phyloP scores from a whole-genome alignment of 1,140 invertebrate genomes.

The Drosophila azteca region DNA sequence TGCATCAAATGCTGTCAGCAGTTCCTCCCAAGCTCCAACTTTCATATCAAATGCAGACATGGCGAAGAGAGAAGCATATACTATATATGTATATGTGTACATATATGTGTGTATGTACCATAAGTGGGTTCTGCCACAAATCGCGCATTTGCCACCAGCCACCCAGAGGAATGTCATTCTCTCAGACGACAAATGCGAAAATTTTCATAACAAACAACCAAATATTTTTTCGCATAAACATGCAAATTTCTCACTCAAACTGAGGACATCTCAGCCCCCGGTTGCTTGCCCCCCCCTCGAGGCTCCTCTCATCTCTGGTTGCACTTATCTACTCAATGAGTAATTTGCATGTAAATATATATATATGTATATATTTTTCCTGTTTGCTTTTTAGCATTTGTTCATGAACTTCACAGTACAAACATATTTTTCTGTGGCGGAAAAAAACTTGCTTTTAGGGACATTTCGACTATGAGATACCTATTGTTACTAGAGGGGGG shows the following conservation, averaged over 20 bases:
- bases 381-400: slow-evolving; percentile 51
- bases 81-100: too few relatives aligned
- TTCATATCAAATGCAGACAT: slow-evolving; percentile 35
- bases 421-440: slow-evolving; percentile 5
- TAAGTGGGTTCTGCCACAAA: slow-evolving; percentile 29
- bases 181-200: slow-evolving; percentile 31
- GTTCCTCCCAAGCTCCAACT: slow-evolving; percentile 5
- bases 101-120: too few relatives aligned
- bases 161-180: too few relatives aligned
- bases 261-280: not conserved
- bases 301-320: slow-evolving; percentile 3
- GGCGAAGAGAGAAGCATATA: too few relatives aligned
- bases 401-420: slow-evolving; percentile 65
- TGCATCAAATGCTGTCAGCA: slow-evolving; percentile 41
- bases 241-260: slow-evolving; percentile 67
- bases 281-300: too few relatives aligned
- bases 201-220: slow-evolving; percentile 59
- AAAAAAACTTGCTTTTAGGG: too few relatives aligned
- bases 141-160: slow-evolving; percentile 31
- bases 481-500: too few relatives aligned
- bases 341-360: slow-evolving; percentile 77
- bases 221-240: slow-evolving; percentile 77
- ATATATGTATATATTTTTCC: slow-evolving; percentile 47
- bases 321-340: slow-evolving; percentile 66
- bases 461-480: slow-evolving; percentile 14